Percentiles rank a stretch among this genome's conserved stretches.
Evolutionary conservation across 2,113 vertebrate species (phyloP).

Genomic region (Empidonax alnorum): DNA sequence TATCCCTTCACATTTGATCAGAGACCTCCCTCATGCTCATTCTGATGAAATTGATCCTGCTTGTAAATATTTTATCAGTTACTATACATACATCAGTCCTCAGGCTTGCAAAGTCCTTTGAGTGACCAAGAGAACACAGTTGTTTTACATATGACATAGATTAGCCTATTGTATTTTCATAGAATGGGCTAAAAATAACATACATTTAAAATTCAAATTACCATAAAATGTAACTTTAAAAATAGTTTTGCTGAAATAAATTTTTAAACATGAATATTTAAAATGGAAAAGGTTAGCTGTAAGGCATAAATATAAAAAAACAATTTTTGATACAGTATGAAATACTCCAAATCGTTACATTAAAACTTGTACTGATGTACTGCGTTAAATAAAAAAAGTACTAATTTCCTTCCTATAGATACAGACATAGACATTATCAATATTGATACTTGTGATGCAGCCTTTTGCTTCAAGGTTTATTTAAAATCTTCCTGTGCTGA

Average conservation of each 20-base stretch:
- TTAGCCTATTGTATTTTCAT: neutral
- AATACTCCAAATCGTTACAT: neutral
- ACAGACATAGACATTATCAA: neutral
- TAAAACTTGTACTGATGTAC: neutral
- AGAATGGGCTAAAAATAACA: neutral
- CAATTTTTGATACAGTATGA: neutral
- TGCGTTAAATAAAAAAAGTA: neutral
- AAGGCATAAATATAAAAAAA: neutral
- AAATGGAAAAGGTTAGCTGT: neutral
- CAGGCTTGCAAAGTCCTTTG: neutral
- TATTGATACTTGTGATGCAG: neutral
- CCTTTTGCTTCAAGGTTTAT: neutral
- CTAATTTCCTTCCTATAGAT: neutral
- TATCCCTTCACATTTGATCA: neutral
- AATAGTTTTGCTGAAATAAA: neutral
- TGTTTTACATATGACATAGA: neutral
- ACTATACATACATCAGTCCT: neutral
- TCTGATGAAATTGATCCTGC: neutral
- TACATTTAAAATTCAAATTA: slow-evolving; percentile 7
- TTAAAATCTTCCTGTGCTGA: neutral
- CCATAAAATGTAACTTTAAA: neutral
- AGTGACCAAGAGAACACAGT: neutral
- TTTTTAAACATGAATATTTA: neutral
- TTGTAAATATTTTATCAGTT: slow-evolving; percentile 20
- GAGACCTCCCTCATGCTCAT: neutral